Base-by-base conservation (phyloP, 1,140 invertebrate genomes). In the Thaumatotibia leucotreta region DNA sequence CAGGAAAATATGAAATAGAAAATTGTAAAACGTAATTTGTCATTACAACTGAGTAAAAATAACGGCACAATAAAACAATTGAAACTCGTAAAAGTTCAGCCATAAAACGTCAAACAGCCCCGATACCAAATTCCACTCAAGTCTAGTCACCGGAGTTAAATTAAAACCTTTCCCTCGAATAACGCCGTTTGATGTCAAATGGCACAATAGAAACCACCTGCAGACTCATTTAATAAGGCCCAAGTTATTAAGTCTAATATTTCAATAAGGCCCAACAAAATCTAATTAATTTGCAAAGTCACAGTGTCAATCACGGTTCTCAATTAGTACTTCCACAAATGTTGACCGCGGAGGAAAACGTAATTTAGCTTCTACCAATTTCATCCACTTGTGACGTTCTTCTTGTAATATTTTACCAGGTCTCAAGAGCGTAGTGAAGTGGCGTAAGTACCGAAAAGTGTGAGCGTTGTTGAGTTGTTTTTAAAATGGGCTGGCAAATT, bases 261-360 rank as follows among this genome's bases (percentile, higher is more conserved):
- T 58, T 58, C 52, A 58, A 58, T 58, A 58, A 58, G 52, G 24
- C 52, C 52, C 52, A 58, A 58, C 52, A 58, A 58, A 58, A 58
- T 58, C 52, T 58, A 58, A 58, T 58, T 58, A 58, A 58, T 58
- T 58, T 29, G 52, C 52, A 58, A 58, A 58, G 52, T 58, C 52
- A 58, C 52, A 58, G 52, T 58, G 52, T 58, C 52, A 58, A 58
- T 58, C 52, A 58, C 52, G 52, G 24, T 23, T 20, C 52, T 58
- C 52, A 58, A 58, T 58, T 58, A 58, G 52, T 24, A 58, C 52
- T 58, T 29, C 52, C 52, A 58, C 52, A 17, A 58, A 58, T 27
- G 52, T 58, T 14, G 1, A 11, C 4, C n/a, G 9, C 4, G 4
- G 3, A 8, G 11, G 4, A 58, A 20, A 58, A 58, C n/a, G 52